phyloP scores from a whole-genome alignment of 2,888 invertebrate species.

The Micoletzkya japonica region DNA sequence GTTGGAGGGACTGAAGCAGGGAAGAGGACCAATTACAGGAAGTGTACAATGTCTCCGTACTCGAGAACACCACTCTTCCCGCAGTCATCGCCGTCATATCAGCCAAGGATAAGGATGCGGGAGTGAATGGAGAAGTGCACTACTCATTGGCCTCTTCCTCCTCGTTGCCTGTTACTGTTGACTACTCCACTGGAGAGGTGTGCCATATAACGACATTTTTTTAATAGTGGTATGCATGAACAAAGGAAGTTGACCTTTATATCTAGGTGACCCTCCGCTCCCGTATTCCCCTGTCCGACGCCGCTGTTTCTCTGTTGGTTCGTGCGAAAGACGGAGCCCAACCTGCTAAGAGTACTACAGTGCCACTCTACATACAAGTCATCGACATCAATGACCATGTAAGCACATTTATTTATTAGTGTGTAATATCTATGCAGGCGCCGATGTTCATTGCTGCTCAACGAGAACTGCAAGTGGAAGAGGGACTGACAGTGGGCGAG shows the following conservation, averaged over 20 bases:
- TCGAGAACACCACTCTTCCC: slow-evolving; percentile 83
- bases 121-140: slow-evolving; percentile 78
- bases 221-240: neutral
- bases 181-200: slow-evolving; percentile 85
- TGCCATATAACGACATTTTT: slow-evolving; percentile 2
- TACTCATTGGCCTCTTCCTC: slow-evolving; percentile 89
- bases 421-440: slow-evolving; percentile 63
- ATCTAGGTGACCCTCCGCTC: slow-evolving; percentile 47
- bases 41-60: slow-evolving; percentile 64
- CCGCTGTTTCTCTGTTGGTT: slow-evolving; percentile 76
- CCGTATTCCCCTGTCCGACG: slow-evolving; percentile 46
- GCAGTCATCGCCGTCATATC: slow-evolving; percentile 77
- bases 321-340: slow-evolving; percentile 94
- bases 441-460: slow-evolving; percentile 87
- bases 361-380: slow-evolving; percentile 87
- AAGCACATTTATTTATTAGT: slow-evolving; percentile 1
- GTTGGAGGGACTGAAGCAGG: neutral
- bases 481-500: slow-evolving; percentile 84
- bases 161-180: slow-evolving; percentile 84
- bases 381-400: slow-evolving; percentile 89
- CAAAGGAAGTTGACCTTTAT: slow-evolving; percentile 70
- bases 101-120: slow-evolving; percentile 89
- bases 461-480: slow-evolving; percentile 89
- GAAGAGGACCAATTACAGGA: slow-evolving; percentile 28
- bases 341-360: slow-evolving; percentile 89